Evolutionary conservation across 2,888 invertebrate species (phyloP).

Genomic region (Onthophagus sagittarius): DNA sequence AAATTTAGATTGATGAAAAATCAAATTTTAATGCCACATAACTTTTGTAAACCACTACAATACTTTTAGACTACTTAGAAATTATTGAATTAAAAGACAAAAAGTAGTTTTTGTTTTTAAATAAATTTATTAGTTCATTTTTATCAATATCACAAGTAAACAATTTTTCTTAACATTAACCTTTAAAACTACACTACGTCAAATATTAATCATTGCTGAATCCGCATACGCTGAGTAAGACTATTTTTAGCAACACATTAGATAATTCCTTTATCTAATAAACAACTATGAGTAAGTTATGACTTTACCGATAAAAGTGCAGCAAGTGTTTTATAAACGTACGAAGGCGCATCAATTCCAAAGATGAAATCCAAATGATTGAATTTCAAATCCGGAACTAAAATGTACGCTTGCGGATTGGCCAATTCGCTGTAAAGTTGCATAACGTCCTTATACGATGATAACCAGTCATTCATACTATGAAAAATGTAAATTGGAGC

Average conservation of each 20-base stretch:
- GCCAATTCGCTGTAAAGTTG: slow-evolving; percentile 30
- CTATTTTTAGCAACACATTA: not conserved
- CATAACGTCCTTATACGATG: slow-evolving; percentile 27
- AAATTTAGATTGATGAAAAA: no score
- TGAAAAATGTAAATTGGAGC: slow-evolving; percentile 29
- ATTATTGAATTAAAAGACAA: no score
- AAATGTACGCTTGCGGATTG: slow-evolving; percentile 33
- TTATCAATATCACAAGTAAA: not conserved
- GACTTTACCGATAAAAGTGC: slow-evolving; percentile 23
- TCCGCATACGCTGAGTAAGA: not conserved
- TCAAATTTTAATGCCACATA: no score
- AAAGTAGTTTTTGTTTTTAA: no score
- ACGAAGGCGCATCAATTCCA: slow-evolving; percentile 37
- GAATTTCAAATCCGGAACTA: slow-evolving; percentile 37
- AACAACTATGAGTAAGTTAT: not conserved
- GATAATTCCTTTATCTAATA: not conserved
- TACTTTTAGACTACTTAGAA: no score
- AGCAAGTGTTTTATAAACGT: slow-evolving; percentile 38
- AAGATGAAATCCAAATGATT: slow-evolving; percentile 43
- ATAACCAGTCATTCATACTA: slow-evolving; percentile 31
- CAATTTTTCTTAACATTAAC: not conserved
- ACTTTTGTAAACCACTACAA: no score
- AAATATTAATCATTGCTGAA: not conserved
- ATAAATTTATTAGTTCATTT: no score
- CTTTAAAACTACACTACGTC: not conserved